Evolutionary conservation across 2,113 vertebrate genomes (phyloP), one percentile per base, ranked within the genome.

Genomic region (Malaclemys terrapin): DNA sequence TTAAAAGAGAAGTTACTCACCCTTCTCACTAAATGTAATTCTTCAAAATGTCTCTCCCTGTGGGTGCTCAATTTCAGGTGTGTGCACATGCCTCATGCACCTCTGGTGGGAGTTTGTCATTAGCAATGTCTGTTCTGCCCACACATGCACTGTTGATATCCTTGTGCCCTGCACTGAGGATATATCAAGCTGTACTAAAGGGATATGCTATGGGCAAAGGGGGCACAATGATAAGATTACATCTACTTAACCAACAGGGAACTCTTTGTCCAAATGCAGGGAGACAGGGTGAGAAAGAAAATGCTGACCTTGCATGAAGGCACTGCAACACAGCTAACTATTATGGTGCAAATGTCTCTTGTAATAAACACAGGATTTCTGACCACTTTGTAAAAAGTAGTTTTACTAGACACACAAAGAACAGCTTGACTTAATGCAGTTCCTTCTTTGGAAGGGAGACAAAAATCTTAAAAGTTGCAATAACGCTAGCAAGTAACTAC

Each of bases 381-480:
- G 45, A 59, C 57, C 52, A 81, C 84, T 93, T 81, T 19, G 35
- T 22, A 65, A 52, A 86, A 83, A 86, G 8, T 27, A 93, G 80
- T 53, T 92, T 82, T 24, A 65, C 83, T 42, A 86, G 93, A 54
- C 69, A 90, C 38, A 83, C 80, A 82, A 45, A 95, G 75, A 81
- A 24, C 38, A 65, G 20, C 27, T 80, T 84, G 89, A 91, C 80
- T 90, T 85, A 96, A 79, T 82, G 65, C 93, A 82, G 81, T 88
- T 97, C 87, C 91, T 84, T 79, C 90, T 93, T 93, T 82, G 89
- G 92, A 95, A 91, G 82, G 82, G 52, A 69, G 82, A 95, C 95
- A 97, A 96, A 95, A 95, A 93, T 82, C 91, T 94, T 53, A 90
- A 94, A 95, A 88, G n/a, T 80, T 94, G 88, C 94, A 97, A 95